Conservation (phyloP, 2,113 vertebrate species). For the Chloroceryle aenea region DNA sequence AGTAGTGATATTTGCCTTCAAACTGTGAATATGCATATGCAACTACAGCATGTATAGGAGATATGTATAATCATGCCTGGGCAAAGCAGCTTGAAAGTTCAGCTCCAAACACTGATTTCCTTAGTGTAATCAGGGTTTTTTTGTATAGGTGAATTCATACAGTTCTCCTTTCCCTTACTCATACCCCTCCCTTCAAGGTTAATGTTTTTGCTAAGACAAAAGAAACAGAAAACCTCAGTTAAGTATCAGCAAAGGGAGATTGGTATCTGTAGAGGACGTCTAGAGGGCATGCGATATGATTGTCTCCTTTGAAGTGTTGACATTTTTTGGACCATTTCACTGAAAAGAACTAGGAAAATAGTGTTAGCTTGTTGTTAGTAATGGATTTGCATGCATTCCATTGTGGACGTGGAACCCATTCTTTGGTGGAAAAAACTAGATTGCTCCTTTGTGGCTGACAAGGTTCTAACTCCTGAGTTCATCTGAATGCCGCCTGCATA, state of each 20-base stretch:
- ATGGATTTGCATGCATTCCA: neutral
- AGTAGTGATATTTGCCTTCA: neutral
- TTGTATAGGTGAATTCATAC: neutral
- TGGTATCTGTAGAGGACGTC: neutral
- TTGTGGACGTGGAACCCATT: neutral
- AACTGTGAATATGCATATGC: neutral
- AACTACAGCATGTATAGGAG: neutral
- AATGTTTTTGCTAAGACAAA: constrained; percentile 47
- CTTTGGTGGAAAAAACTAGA: neutral
- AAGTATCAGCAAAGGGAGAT: constrained; percentile 18
- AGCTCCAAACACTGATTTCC: neutral
- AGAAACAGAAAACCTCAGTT: constrained; percentile 11
- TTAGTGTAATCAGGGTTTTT: neutral
- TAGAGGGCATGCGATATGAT: constrained; percentile 25
- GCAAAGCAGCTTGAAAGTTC: neutral
- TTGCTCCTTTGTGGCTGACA: neutral
- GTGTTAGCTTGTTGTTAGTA: neutral
- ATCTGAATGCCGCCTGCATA: neutral
- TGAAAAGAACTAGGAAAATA: constrained; percentile 11
- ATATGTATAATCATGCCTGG: neutral
- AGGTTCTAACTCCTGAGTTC: neutral
- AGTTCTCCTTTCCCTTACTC: constrained; percentile 11
- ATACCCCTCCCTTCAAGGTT: constrained; percentile 36
- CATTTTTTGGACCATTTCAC: neutral
- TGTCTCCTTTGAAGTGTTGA: constrained; percentile 21